Evolutionary conservation across 2,113 vertebrate genomes (phyloP), one percentile per base, ranked within the genome.

Genomic region (Calidris pygmaea): DNA sequence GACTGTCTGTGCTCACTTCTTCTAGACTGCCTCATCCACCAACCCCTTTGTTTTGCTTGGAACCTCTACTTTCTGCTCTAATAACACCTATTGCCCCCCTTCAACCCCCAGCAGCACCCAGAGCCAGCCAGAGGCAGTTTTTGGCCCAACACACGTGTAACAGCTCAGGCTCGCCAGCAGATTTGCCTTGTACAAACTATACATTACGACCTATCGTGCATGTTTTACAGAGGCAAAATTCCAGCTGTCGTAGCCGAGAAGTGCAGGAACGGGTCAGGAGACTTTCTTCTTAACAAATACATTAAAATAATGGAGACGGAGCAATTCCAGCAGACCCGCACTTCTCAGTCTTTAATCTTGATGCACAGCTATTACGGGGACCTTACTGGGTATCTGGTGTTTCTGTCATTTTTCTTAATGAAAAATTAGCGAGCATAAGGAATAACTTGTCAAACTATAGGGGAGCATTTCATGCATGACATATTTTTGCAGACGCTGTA

Each of bases 381-480:
- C 92, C 85, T 94, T 45, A 45, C 4, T 76, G 86, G 50, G 65
- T 59, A 15, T 53, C 90, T 84, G 63, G 71, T 70, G 92, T 80
- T 83, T 30, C 88, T 91, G 87, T 91, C 95, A 89, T 96, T 98
- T 96, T 93, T 97, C 96, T 96, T 89, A 39, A 87, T 95, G 96
- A 96, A 97, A 97, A 97, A 97, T 97, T 91, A 88, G 92, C 7
- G 1, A 96, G 89, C 71, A 70, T 65, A 95, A 90, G 87, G 93
- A 92, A 78, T 84, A 96, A 94, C 90, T 76, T 93, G 92, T 87
- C 79, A 89, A 75, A 88, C 70, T 70, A 90, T 35, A 86, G 87
- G 90, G 97, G 96, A 94, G 93, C 86, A 24, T 81, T 93, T 94
- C 91, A 72, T 3, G 79, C 92, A 72, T 68, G 92, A 94, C 52